Evolutionary conservation across 2,113 vertebrate species (phyloP), one percentile per base, ranked within the genome.

Genomic region (Alethe castanea): DNA sequence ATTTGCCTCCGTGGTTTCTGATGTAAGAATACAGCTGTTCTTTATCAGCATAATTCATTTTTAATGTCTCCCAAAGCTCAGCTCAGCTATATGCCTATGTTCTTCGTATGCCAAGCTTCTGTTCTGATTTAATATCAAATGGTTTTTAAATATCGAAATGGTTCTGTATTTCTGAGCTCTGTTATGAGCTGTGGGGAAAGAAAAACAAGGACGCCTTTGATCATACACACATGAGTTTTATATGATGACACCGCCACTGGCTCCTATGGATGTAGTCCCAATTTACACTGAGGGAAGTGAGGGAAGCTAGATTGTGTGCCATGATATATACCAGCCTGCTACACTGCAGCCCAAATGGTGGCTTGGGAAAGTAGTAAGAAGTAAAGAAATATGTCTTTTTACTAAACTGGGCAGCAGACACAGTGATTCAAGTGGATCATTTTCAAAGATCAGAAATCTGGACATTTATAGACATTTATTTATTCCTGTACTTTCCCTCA

Each of bases 1-100:
- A 94, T 96, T 97, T 97, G 92, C 94, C 89, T 72, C 69, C 25
- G 16, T 40, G 44, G 83, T 61, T 95, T 91, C 88, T 88, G 72
- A 89, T 80, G 47, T 86, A 92, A 92, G 82, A 94, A 95, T 94
- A 88, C 92, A 93, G 88, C 72, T 96, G 92, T 88, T 94, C 92
- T 88, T 93, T 94, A 93, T 81, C 69, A 93, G 82, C 38, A 26
- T 86, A 92, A 94, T 88, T 92, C 62, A 96, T 91, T 92, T 93
- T 81, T 93, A 73, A 90, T 71, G 61, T 74, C 70, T 95, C 81
- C 76, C 86, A 93, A 88, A 76, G 77, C 86, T 94, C 86, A 94
- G 65, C 35, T 81, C 80, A 94, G 71, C 74, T 95, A 70, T 56
- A 64, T 36, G 61, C 60, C 60, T 31, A 33, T 78, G 82, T 78